Evolutionary conservation across 2,113 vertebrate species (phyloP).

Genomic region (Platysternon megacephalum): DNA sequence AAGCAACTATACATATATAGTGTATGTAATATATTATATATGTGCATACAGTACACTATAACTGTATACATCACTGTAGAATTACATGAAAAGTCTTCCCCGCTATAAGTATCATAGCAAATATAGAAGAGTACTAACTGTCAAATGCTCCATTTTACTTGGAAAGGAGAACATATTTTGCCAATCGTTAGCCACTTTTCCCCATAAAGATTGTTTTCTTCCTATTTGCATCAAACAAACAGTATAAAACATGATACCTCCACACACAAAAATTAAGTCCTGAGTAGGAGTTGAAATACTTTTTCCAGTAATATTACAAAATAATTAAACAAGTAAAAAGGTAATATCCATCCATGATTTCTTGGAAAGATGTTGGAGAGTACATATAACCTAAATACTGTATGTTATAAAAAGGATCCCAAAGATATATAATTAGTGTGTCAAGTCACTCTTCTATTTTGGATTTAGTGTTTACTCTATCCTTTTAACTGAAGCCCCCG

Average conservation of each 20-base stretch:
- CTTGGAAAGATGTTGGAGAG: neutral
- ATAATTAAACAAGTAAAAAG: neutral
- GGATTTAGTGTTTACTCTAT: slow-evolving; percentile 21
- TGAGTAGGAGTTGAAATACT: neutral
- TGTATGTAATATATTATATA: neutral
- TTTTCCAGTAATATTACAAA: neutral
- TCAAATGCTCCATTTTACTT: neutral
- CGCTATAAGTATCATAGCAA: slow-evolving; percentile 4
- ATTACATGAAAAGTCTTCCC: slow-evolving; percentile 32
- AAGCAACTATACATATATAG: slow-evolving; percentile 33
- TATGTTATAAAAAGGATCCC: neutral
- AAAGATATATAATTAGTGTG: neutral
- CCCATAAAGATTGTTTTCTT: neutral
- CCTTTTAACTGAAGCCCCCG: neutral
- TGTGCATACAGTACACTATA: neutral
- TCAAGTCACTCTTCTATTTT: neutral
- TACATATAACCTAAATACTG: neutral
- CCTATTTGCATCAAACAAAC: neutral
- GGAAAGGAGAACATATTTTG: neutral
- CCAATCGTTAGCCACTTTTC: neutral
- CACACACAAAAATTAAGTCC: neutral
- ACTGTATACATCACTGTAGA: neutral
- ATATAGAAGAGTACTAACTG: neutral
- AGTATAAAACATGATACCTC: neutral
- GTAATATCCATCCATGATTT: neutral